Base-by-base conservation (phyloP, 2,888 invertebrate genomes). In the Platynereis dumerilii region DNA sequence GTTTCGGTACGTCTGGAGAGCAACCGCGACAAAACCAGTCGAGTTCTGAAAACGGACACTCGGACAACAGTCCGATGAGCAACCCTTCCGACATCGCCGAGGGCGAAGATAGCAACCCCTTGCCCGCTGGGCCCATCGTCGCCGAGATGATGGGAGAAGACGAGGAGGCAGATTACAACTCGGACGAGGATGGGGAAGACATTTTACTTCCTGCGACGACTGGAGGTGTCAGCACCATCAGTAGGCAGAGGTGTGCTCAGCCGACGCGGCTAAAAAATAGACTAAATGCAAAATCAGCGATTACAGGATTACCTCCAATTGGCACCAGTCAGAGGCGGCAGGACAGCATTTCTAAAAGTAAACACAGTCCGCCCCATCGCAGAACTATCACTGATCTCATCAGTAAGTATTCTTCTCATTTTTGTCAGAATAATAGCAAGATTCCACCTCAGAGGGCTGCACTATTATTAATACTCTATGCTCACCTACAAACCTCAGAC, bases 301-400 rank as follows among this genome's bases (percentile, higher is more conserved):
- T 62, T 22, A 44, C 62, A 17, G 29, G 42, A 2, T 45, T 63
- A 15, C 63, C 63, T 15, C 63, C 61, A 5, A 42, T 61, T 2
- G 61, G 61, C 26, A 34, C 72, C 69, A 58, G 66, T 67, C 12
- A 60, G 56, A 3, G 12, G 73, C 72, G 34, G 12, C 34, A 34
- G 34, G 34, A 34, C 34, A 34, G 12, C 12, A 34, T 34, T 5
- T 34, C 34, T 5, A 34, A 34, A 12, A 34, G 34, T 45, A 54
- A 61, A 26, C 59, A 42, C 24, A 52, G 61, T 10, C 55, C 55
- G 1, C 34, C 24, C 1, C 67, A 67, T 39, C 66, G 48, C 27
- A 55, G 57, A 26, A 39, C 56, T 5, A 22, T 63, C 26, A 63
- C 28, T 10, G 63, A 63, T 28, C 44, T 63, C 63, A 63, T 63